Evolutionary conservation across 1,140 invertebrate genomes (phyloP), one percentile per base, ranked within the genome.

Genomic region (Thaumatotibia leucotreta): DNA sequence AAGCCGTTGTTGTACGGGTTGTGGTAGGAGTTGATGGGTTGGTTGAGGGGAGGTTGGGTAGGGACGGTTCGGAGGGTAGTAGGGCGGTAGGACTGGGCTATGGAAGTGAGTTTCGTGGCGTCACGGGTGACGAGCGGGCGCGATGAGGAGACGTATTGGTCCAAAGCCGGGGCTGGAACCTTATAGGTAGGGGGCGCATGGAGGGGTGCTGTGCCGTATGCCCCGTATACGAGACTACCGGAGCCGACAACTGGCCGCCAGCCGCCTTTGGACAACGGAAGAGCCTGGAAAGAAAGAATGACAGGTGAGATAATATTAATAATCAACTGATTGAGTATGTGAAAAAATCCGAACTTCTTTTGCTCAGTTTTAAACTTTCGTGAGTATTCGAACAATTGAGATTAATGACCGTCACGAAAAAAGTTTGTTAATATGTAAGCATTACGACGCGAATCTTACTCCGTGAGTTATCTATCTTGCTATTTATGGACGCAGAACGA

Each of bases 241-340:
- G 88, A 84, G 1, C 88, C 83, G 10, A 91, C 69, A 0, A 92
- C 90, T 23, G 89, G 91, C 70, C 91, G 76, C 91, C 91, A 92
- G 29, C 91, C 91, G 61, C 88, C 80, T 79, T 91, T 92, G 31
- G 87, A 84, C 54, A 76, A 71, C 73, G 82, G 86, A 52, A 83
- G 70, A 66, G 79, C 77, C 90, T 91, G 83, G 64, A 91, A 86
- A 22, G 0, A 70, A 64, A 67, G 3, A 32, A 50, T 11, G 63
- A 63, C 9, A 64, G 24, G 17, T 61, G 20, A 54, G 11, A 50
- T 45, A 39, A 58, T 10, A 39, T 1, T 11, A 11, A 1, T 35
- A 49, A 8, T n/a, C 10, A 52, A 9, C 4, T 50, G 45, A 4
- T 35, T 35, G 2, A 35, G 33, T 35, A 2, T 1, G 31, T 32